Conservation (phyloP, 2,113 vertebrate genomes). For the Syngnathus typhle region DNA sequence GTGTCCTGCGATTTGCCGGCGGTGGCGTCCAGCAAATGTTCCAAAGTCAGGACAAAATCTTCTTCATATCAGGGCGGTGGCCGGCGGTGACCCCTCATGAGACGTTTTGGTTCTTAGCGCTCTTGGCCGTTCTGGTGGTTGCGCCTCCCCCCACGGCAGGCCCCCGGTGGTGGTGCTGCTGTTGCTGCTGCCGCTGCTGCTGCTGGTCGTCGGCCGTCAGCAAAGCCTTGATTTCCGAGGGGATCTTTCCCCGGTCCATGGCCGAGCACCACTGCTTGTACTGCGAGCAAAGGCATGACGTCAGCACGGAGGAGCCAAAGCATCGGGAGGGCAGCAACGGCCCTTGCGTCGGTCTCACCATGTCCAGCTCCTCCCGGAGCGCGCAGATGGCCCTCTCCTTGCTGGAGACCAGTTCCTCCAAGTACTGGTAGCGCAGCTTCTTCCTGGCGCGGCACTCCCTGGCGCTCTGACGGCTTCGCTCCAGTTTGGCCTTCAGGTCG, state of each 20-base stretch:
- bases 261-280: conserved; percentile 98
- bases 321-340: no score
- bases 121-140: conserved; percentile 71
- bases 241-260: conserved; percentile 98
- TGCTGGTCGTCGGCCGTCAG: conserved; percentile 87
- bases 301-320: background rate
- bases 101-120: conserved; percentile 66
- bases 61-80: no score
- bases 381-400: conserved; percentile 95
- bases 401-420: conserved; percentile 95
- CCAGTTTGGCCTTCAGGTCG: conserved; percentile 94
- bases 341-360: conserved; percentile 68
- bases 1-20: background rate
- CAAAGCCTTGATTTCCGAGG: conserved; percentile 94
- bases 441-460: conserved; percentile 91
- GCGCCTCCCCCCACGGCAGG: conserved; percentile 67
- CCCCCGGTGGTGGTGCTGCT: conserved; percentile 41
- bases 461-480: conserved; percentile 93
- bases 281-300: conserved; percentile 55
- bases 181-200: no score
- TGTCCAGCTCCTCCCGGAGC: conserved; percentile 93
- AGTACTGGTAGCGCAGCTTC: conserved; percentile 93
- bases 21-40: no score
- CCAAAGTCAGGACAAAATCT: no score
- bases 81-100: conserved; percentile 13